A percentile compares a stretch with the other conserved stretches of the same genome.
Evolutionary conservation across 2,113 vertebrate species (phyloP).

Genomic region (Leucopsar rothschildi): DNA sequence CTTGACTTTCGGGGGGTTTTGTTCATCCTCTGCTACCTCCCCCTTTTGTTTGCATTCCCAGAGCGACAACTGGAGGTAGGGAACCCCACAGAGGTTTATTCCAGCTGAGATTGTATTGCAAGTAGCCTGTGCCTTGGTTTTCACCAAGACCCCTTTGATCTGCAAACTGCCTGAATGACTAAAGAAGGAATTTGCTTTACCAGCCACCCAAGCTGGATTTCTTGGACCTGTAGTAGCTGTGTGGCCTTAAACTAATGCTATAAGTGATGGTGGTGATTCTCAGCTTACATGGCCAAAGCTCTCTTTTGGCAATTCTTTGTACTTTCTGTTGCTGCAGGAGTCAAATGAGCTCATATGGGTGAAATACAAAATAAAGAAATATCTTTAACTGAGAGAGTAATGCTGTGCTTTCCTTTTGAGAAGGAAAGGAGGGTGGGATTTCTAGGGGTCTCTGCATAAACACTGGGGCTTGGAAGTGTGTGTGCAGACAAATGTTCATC

Average conservation of each 20-base stretch:
- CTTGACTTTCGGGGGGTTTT: neutral
- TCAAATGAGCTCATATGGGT: neutral
- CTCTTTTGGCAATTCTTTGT: neutral
- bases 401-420: neutral
- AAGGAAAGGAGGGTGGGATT: neutral
- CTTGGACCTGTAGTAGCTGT: neutral
- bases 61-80: neutral
- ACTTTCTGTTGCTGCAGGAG: neutral
- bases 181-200: neutral
- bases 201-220: neutral
- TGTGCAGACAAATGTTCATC: neutral
- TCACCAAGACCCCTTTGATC: neutral
- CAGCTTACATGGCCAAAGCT: neutral
- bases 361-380: neutral
- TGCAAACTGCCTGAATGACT: neutral
- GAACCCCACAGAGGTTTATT: neutral
- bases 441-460: neutral
- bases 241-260: neutral
- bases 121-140: neutral
- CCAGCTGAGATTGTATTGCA: neutral
- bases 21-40: neutral
- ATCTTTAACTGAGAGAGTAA: neutral
- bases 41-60: constrained; percentile 31
- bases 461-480: neutral
- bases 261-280: neutral